Conservation (phyloP, 2,113 vertebrate species). For the Euleptes europaea region DNA sequence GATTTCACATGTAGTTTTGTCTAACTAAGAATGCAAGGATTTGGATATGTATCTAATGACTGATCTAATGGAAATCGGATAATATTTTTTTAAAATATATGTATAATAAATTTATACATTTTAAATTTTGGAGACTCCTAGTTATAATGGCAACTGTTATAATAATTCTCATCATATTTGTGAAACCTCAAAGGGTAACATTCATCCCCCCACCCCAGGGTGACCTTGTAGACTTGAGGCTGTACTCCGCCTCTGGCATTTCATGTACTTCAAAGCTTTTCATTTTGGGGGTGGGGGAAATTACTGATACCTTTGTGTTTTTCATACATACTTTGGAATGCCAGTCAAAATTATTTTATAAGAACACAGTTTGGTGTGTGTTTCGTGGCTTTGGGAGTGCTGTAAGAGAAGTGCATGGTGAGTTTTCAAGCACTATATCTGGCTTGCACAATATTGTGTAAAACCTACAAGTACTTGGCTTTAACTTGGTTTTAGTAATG, state of each 20-base stretch:
- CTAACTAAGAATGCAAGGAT: not conserved
- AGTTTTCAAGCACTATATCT: not conserved
- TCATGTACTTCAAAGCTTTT: not conserved
- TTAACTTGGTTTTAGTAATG: not conserved
- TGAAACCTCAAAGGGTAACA: not conserved
- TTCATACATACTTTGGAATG: not conserved
- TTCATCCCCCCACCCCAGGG: not conserved
- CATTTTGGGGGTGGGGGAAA: not conserved
- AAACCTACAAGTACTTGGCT: not conserved
- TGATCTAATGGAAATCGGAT: not conserved
- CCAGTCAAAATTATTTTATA: not conserved
- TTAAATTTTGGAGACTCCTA: not conserved
- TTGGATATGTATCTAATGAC: not conserved
- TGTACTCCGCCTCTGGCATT: not conserved
- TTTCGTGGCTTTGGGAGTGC: not conserved
- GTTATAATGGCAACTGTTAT: not conserved
- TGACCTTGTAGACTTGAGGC: not conserved
- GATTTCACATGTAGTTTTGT: not conserved
- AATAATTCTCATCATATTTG: accelerated
- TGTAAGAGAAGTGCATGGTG: not conserved
- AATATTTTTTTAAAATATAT: not conserved
- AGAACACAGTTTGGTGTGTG: not conserved
- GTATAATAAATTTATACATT: not conserved
- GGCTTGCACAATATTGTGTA: not conserved
- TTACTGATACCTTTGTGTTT: not conserved